Base-by-base conservation (phyloP, 2,888 invertebrate genomes). In the Odontothrips loti region DNA sequence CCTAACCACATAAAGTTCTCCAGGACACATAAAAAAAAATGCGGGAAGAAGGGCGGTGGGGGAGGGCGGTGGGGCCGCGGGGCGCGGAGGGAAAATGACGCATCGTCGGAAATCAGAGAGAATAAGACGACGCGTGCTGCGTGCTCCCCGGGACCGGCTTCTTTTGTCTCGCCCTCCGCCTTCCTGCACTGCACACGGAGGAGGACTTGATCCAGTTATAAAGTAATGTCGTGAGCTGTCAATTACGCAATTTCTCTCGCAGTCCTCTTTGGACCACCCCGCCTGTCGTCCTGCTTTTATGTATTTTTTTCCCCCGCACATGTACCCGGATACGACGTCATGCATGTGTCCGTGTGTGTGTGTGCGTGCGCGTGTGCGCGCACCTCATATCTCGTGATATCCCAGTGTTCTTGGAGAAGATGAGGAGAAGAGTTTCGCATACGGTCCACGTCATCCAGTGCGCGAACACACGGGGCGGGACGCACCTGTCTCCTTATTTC, bases 1-100 rank as follows among this genome's bases (percentile, higher is more conserved):
- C 68, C 68, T 68, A 68, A 68, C 68, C 68, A 23, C 68, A 68
- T 68, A 68, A 68, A 68, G 68, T 68, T 68, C 11, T 11, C 27
- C 11, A 1, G 68, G 68, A 68, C 20, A 23, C 20, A 23, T n/a
- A 51, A 68, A 68, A 68, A 68, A 68, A 68, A 23, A 68, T 43
- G 34, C 34, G 34, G 34, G 34, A 43, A 6, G 34, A 43, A 6
- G 34, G 34, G 34, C 3, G 6, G 6, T 2, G 34, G 23, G 68
- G 68, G 23, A 4, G 34, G 34, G 34, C 3, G 6, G n/a, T n/a
- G n/a, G n/a, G n/a, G n/a, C n/a, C n/a, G n/a, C n/a, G n/a, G 34
- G 34, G 34, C 3, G 6, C 2, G 34, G 34, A 68, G 68, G 68
- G 23, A 4, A 11, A 68, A 68, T 68, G n/a, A 68, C 68, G 34